A percentile compares a stretch with the other conserved stretches of the same genome.
These are phyloP conservation scores for Urocitellus parryii DNA, from an alignment of 2,113 vertebrate genomes.

Conservation along the genomic window DNA sequence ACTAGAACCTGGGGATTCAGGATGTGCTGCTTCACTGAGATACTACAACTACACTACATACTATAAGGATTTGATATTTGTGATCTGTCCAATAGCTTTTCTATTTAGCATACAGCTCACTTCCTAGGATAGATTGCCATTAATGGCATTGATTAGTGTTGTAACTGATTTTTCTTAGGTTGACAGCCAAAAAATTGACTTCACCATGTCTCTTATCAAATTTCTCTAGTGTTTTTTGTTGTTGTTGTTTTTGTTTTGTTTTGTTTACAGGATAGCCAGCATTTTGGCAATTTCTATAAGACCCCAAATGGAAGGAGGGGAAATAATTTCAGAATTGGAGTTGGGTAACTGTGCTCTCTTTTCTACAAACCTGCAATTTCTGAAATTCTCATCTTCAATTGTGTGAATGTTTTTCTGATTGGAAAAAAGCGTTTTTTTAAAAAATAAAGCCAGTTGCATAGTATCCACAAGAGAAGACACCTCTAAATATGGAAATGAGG, in stretches of 20 bases:
- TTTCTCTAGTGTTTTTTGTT: neutral
- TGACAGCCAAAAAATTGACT: constrained; percentile 62
- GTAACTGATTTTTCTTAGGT: constrained; percentile 59
- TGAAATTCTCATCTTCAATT: neutral
- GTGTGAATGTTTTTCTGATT: neutral
- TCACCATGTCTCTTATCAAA: neutral
- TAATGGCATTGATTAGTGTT: constrained; percentile 62
- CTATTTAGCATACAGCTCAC: neutral
- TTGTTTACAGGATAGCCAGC: neutral
- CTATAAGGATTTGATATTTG: constrained; percentile 50
- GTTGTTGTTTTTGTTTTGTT: too few relatives aligned
- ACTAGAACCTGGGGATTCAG: constrained; percentile 14
- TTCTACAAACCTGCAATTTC: neutral
- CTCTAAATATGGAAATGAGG: constrained; percentile 12
- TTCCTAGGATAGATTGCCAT: constrained; percentile 32
- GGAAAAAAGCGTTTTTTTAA: neutral
- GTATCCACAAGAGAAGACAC: neutral
- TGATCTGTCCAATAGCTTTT: constrained; percentile 15
- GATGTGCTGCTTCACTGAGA: neutral
- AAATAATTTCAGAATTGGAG: neutral
- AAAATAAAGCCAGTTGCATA: neutral
- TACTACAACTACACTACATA: neutral
- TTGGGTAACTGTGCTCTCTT: neutral
- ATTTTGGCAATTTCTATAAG: neutral
- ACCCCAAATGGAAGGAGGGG: neutral